A percentile compares a stretch with the other conserved stretches of the same genome.
Conservation (phyloP, 2,888 invertebrate species). For the Auanema sp. region DNA sequence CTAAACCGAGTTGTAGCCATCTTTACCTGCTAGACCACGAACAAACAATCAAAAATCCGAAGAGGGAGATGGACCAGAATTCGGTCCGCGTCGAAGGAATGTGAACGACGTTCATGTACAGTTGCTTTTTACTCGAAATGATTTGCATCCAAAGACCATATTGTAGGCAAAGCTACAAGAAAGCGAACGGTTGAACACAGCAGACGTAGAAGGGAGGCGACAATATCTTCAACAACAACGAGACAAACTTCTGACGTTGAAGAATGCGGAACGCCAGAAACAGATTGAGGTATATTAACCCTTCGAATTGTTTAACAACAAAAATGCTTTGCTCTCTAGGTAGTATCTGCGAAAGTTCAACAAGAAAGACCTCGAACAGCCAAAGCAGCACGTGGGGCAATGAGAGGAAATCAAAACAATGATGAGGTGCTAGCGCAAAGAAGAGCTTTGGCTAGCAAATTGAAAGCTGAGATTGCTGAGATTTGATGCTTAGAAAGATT, state of each 20-base stretch:
- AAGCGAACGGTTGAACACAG: constrained; percentile 27
- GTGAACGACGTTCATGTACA: constrained; percentile 39
- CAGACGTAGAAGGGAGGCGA: constrained; percentile 75
- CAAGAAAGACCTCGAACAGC: constrained; percentile 48
- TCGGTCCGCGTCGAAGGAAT: constrained; percentile 35
- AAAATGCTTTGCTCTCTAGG: constrained; percentile 28
- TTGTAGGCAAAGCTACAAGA: constrained; percentile 35
- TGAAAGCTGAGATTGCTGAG: constrained; percentile 17
- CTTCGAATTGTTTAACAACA: neutral
- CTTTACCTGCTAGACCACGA: constrained; percentile 13
- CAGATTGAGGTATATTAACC: constrained; percentile 34
- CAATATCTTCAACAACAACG: constrained; percentile 85
- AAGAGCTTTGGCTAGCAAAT: constrained; percentile 9
- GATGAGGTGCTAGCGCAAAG: constrained; percentile 2
- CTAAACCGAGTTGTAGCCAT: constrained; percentile 9
- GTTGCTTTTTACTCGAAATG: too few species aligned
- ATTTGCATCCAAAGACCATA: neutral
- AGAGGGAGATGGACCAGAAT: constrained; percentile 21
- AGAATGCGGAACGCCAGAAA: constrained; percentile 83
- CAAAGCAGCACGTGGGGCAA: constrained; percentile 46
- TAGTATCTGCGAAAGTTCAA: constrained; percentile 26
- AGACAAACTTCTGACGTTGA: constrained; percentile 85
- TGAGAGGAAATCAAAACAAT: constrained; percentile 3
- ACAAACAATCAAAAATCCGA: neutral
- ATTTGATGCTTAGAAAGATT: neutral